Percentiles rank a stretch among this genome's conserved stretches.
Evolutionary conservation across 2,113 vertebrate genomes (phyloP).

Genomic region (Lophotis ruficrista): DNA sequence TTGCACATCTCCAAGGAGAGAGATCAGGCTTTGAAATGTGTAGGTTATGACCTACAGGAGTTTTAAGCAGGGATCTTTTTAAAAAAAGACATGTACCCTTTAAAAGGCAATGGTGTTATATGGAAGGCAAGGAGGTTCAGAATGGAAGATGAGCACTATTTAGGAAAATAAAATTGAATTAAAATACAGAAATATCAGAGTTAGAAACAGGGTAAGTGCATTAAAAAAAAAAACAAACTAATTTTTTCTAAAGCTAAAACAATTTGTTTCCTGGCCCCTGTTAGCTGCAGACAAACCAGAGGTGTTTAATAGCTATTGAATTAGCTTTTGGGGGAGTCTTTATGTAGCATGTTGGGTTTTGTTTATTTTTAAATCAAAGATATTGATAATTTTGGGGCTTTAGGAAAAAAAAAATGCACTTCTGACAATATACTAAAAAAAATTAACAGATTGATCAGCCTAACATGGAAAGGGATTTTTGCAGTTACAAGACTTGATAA

Average conservation of each 20-base stretch:
- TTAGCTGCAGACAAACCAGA: background rate
- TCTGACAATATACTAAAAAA: background rate
- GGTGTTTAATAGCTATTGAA: background rate
- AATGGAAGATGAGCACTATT: background rate
- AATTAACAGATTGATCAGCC: background rate
- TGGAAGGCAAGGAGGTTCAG: background rate
- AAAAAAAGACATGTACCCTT: rapidly evolving
- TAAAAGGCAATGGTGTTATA: background rate
- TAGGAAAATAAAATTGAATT: background rate
- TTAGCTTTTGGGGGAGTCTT: background rate
- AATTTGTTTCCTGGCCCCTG: background rate
- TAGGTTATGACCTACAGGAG: background rate
- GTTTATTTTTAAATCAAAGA: background rate
- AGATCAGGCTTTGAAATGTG: background rate
- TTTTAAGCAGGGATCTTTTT: background rate
- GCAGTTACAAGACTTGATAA: background rate
- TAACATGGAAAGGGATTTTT: background rate
- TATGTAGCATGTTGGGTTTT: background rate
- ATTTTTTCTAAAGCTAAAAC: background rate
- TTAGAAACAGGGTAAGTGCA: background rate
- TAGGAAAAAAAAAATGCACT: background rate
- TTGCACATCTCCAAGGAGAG: background rate
- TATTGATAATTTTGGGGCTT: background rate
- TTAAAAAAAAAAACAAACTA: background rate
- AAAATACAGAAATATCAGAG: background rate